Percentiles rank a stretch among this genome's conserved stretches.
These are phyloP conservation scores for Darevskia mixta DNA, from an alignment of 2,797 vertebrate genomes.

Conservation along the genomic window DNA sequence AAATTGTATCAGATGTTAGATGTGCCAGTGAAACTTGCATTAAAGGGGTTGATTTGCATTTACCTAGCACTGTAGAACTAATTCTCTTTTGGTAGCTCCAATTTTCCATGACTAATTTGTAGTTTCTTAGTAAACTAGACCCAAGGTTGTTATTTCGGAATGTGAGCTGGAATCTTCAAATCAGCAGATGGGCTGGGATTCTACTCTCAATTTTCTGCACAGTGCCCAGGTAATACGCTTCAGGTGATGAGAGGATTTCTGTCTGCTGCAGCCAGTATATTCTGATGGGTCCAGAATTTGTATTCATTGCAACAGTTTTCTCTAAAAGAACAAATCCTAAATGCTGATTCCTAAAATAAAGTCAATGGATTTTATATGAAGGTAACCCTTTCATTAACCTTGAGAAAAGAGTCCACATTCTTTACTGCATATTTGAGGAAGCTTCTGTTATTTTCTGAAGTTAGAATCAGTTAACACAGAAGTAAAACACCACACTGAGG, in stretches of 20 bases:
- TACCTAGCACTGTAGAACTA: background rate
- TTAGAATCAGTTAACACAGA: background rate
- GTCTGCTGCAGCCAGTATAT: background rate
- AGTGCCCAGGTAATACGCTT: constrained; percentile 10
- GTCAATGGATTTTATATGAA: background rate
- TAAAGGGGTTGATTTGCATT: background rate
- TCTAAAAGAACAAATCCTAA: constrained; percentile 8
- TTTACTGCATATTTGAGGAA: background rate
- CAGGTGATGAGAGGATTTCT: background rate
- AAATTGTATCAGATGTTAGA: background rate
- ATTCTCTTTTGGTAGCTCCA: background rate
- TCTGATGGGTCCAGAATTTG: background rate
- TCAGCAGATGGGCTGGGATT: constrained; percentile 18
- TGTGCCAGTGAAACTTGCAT: background rate
- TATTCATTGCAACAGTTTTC: background rate
- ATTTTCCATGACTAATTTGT: constrained; percentile 23
- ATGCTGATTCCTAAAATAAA: background rate
- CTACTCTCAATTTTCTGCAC: constrained; percentile 18
- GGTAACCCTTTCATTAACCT: background rate
- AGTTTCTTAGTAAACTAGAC: background rate
- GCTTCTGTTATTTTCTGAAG: background rate
- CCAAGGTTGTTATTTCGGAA: background rate
- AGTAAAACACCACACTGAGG: background rate
- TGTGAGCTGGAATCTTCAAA: constrained; percentile 15
- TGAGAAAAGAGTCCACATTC: background rate